Conservation (phyloP, 2,113 vertebrate species). For the Trematocara nigrifrons region DNA sequence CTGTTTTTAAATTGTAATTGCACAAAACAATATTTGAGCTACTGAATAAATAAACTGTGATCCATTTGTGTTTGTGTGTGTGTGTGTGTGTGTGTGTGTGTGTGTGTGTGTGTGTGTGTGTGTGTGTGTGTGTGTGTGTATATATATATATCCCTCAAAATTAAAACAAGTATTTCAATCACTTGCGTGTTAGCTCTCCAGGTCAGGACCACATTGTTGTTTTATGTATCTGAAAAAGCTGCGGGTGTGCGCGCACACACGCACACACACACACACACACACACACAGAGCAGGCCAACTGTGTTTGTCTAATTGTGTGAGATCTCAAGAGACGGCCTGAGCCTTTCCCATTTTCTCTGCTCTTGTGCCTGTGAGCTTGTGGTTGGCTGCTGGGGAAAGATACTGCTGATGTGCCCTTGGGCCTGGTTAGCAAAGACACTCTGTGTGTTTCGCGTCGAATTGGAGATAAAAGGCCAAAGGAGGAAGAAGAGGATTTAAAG, state of each 20-base stretch:
- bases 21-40: neutral
- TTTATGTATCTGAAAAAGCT: too few relatives aligned
- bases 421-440: neutral
- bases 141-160: neutral
- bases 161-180: neutral
- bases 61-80: neutral
- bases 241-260: too few relatives aligned
- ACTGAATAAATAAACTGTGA: neutral
- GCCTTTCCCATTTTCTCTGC: neutral
- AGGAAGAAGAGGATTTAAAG: constrained; percentile 3
- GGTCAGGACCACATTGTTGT: too few relatives aligned
- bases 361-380: neutral
- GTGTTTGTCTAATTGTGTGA: constrained; percentile 1
- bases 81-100: neutral
- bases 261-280: too few relatives aligned
- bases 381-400: neutral
- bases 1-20: neutral
- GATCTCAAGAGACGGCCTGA: neutral
- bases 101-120: neutral
- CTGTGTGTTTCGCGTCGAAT: neutral
- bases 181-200: too few relatives aligned
- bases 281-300: neutral
- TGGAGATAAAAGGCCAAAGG: constrained; percentile 2
- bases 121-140: too few relatives aligned
- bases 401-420: constrained; percentile 11